Conservation (phyloP, 2,888 invertebrate genomes). For the Pterobdella sp. region DNA sequence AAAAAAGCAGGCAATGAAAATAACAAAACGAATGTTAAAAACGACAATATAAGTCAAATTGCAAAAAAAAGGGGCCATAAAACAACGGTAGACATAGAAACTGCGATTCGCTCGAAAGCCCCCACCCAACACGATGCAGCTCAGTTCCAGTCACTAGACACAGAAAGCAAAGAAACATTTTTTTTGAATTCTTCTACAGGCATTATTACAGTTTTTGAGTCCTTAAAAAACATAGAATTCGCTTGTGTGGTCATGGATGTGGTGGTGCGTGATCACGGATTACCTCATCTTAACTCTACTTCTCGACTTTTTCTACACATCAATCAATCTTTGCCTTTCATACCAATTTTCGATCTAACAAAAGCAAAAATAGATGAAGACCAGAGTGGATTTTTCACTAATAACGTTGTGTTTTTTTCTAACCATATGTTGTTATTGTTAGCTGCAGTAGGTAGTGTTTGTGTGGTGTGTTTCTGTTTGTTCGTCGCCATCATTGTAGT, state of each 20-base stretch:
- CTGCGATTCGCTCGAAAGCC: too few relatives aligned
- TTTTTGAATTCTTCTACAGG: not conserved
- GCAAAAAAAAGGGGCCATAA: not conserved
- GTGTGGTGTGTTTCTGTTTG: conserved; percentile 32
- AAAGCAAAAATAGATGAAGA: not conserved
- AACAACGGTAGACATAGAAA: too few relatives aligned
- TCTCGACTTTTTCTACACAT: conserved; percentile 31
- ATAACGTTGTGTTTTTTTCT: not conserved
- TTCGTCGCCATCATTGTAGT: conserved; percentile 33
- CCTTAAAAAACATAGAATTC: not conserved
- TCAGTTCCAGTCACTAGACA: not conserved
- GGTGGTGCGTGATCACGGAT: conserved; percentile 22
- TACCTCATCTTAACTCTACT: conserved; percentile 13
- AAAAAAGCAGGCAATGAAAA: too few relatives aligned
- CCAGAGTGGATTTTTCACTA: not conserved
- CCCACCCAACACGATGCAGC: not conserved
- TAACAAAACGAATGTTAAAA: not conserved
- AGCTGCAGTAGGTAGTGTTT: conserved; percentile 32
- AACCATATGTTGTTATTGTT: conserved; percentile 34
- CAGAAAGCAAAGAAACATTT: not conserved
- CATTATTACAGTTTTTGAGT: not conserved
- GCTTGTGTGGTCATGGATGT: conserved; percentile 5
- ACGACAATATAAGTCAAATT: not conserved
- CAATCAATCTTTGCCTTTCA: conserved; percentile 32
- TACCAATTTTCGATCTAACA: not conserved